Evolutionary conservation across 1,140 invertebrate genomes (phyloP), one percentile per base, ranked within the genome.

Genomic region (Neuroterus valhalla): DNA sequence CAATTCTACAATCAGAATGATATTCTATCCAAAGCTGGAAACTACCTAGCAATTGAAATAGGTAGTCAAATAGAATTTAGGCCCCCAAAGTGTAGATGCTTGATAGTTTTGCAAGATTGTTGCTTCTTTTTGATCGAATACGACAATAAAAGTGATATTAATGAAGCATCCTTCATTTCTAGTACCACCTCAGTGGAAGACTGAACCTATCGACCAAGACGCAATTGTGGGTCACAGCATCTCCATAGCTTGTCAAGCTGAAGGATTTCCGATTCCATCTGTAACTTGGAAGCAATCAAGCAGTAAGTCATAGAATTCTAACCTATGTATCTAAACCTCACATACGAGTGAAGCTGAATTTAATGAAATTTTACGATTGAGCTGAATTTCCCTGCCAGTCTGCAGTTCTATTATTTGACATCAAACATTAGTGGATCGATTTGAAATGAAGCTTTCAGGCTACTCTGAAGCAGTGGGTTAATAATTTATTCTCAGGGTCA

Each of bases 111-210:
- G 31, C 15, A 62, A 26, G 3, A 31, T 62, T 62, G 26, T 62
- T 62, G 15, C 12, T n/a, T 15, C 14, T 19, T 4, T 15, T 55
- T 12, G 8, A 2, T 31, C 10, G 26, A 21, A 68, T 74, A 1
- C 15, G 2, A 50, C 5, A 62, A 23, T 46, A 8, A 8, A 42
- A 66, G 5, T 23, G 45, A 75, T 66, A 74, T 78, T 78, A 75
- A 79, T 50, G 71, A 62, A 67, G 70, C 70, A 67, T 68, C 55
- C 3, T 62, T 62, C 75, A 83, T 87, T 91, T 92, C 76, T 88
- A 97, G 96, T 98, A 78, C 96, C 96, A n/a, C 97, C 97, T 15
- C 93, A 94, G 85, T 98, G 97, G 97, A 93, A 95, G 3, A 91
- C 96, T 70, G 96, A 98, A 87, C 97, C 97, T 8, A 91, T 93